Percentiles rank a stretch among this genome's conserved stretches.
Conservation (phyloP, 2,888 invertebrate species). For the Drosophila mercatorum region DNA sequence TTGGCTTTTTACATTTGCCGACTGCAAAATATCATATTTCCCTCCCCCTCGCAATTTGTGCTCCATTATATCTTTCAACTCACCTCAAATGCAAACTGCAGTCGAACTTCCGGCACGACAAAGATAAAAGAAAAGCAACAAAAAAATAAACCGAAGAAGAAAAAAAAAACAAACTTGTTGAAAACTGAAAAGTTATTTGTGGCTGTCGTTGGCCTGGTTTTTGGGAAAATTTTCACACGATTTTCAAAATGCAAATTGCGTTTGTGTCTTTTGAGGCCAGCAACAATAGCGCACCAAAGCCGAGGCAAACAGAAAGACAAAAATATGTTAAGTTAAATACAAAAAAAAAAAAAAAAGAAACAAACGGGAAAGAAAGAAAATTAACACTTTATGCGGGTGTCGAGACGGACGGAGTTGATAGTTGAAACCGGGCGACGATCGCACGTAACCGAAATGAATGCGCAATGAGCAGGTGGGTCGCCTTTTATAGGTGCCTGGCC, state of each 20-base stretch:
- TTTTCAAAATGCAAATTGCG: conserved; percentile 75
- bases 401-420: conserved; percentile 24
- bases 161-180: conserved; percentile 27
- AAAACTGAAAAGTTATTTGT: conserved; percentile 37
- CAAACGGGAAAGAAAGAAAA: conserved; percentile 33
- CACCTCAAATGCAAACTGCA: conserved; percentile 62
- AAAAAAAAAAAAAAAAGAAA: conserved; percentile 11
- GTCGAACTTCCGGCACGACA: conserved; percentile 45
- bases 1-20: background rate
- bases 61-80: conserved; percentile 31
- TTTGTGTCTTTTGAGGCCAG: conserved; percentile 55
- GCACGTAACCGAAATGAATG: conserved; percentile 75
- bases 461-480: conserved; percentile 70
- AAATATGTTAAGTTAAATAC: conserved; percentile 10
- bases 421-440: conserved; percentile 45
- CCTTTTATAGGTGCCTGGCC: conserved; percentile 69
- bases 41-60: background rate
- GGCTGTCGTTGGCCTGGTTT: conserved; percentile 59
- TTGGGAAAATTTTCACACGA: conserved; percentile 66
- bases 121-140: conserved; percentile 18
- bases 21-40: background rate
- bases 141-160: conserved; percentile 16
- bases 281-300: conserved; percentile 25
- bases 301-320: conserved; percentile 6
- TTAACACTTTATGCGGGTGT: conserved; percentile 76